Evolutionary conservation across 2,113 vertebrate species (phyloP), one percentile per base, ranked within the genome.

Genomic region (Numida meleagris): DNA sequence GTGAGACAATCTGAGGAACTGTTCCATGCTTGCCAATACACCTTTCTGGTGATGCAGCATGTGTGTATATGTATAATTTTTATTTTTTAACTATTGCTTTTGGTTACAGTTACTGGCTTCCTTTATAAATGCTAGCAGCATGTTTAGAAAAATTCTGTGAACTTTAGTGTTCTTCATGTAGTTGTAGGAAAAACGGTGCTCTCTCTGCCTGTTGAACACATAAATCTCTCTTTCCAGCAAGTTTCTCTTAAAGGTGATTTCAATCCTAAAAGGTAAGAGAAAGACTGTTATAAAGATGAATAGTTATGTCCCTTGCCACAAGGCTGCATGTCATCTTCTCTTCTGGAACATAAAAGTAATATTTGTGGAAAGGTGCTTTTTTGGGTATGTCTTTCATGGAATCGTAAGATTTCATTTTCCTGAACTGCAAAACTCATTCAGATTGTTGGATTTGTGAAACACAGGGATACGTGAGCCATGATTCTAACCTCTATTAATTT

Each of bases 381-480:
- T 72, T 78, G 43, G 40, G 15, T 7, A 2, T 7, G 9, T 42
- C 81, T 91, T 82, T 58, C 29, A 88, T 73, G 25, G 14, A 4
- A n/a, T 78, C 75, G 4, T 48, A 36, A 88, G 12, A 48, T 29
- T 71, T 53, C 14, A 17, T 55, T 24, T 70, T 81, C 76, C 73
- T 67, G 46, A 74, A 29, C 40, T 62, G 14, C 31, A 83, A 59
- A 82, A 51, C 15, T 71, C 2, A 11, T 31, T 73, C 14, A 45
- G 24, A 16, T 17, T 18, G 18, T 17, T 18, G 21, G 58, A 65
- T 62, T 74, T 90, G 10, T 46, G 71, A 66, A 83, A 36, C 33
- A 29, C 2, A 1, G 3, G 50, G 21, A 12, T 18, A 31, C 1
- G 1, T 50, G 38, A 51, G 25, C 70, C 19, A 15, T 13, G 2